Base-by-base conservation (phyloP, 2,797 vertebrate species). In the Oryzias sinensis region DNA sequence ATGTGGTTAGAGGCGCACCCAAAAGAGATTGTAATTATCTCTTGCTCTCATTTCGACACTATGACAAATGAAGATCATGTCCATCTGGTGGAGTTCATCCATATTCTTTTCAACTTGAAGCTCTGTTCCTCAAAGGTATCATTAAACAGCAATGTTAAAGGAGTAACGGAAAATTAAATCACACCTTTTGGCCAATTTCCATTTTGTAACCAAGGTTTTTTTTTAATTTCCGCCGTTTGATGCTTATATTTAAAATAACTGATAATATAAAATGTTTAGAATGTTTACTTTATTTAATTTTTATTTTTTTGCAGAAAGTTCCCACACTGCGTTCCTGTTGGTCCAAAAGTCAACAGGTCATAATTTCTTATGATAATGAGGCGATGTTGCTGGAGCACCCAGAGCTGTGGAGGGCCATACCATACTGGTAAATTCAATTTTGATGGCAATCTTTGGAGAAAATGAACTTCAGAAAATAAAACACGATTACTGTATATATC, bases 301-400 rank as follows among this genome's bases (percentile, higher is more conserved):
- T 59, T 11, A 2, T 29, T 9, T 37, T 37, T 9, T 11, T 11
- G 9, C 59, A 98, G 96, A 92, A 92, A 15, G 59, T 61, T 15
- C 92, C 93, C 0, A 93, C 94, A 0, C 81, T 98, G 71, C 72
- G 74, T 2, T 88, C 85, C 49, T 87, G 96, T 78, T 97, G 96
- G 95, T 82, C 79, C 13, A 49, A 13, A 0, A 86, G 89, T 49
- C 91, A 92, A 56, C 95, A 96, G 88, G 85, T 95, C 1, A 79
- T 98, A 17, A 51, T 95, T 48, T 95, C 93, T 0, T 97, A 98
- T 0, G 92, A 90, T 16, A 54, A 94, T 22, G 53, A 71, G 6
- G 62, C n/a, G 53, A 33, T 77, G 71, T 58, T 83, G 61, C 2
- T 5, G 41, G 50, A 71, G 54, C 87, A 94, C 25, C 9, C 25